Conservation (phyloP, 2,888 invertebrate genomes). For the Fragum fragum region DNA sequence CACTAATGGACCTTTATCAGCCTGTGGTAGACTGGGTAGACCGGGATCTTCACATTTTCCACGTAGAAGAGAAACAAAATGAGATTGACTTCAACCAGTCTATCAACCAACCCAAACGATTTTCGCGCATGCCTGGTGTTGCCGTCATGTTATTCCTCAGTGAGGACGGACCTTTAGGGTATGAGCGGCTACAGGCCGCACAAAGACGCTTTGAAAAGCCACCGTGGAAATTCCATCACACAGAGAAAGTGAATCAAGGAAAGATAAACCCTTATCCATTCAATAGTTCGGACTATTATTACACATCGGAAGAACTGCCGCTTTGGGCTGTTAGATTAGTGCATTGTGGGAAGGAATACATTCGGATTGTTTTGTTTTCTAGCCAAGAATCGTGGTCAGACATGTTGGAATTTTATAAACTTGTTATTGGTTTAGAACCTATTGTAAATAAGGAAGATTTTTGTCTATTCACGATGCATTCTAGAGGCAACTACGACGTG, state of each 20-base stretch:
- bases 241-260: conserved; percentile 74
- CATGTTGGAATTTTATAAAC: conserved; percentile 80
- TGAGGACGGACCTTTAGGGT: conserved; percentile 74
- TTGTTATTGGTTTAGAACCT: conserved; percentile 79
- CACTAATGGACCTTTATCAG: conserved; percentile 77
- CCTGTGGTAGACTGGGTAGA: conserved; percentile 78
- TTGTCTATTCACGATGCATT: conserved; percentile 80
- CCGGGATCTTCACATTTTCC: conserved; percentile 74
- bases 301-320: conserved; percentile 80
- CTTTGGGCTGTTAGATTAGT: conserved; percentile 83
- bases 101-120: conserved; percentile 48
- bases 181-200: conserved; percentile 74
- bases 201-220: conserved; percentile 74
- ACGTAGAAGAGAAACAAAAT: conserved; percentile 65
- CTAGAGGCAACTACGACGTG: conserved; percentile 78
- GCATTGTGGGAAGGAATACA: conserved; percentile 83
- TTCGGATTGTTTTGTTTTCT: conserved; percentile 79
- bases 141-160: conserved; percentile 79
- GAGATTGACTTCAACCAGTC: conserved; percentile 53
- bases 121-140: conserved; percentile 71
- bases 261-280: conserved; percentile 77
- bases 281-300: conserved; percentile 82
- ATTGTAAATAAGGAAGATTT: conserved; percentile 79
- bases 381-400: conserved; percentile 80
- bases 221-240: conserved; percentile 84